These are phyloP conservation scores for Sinotaia quadrata DNA, from an alignment of 2,888 invertebrate genomes.

Conservation along the genomic window DNA sequence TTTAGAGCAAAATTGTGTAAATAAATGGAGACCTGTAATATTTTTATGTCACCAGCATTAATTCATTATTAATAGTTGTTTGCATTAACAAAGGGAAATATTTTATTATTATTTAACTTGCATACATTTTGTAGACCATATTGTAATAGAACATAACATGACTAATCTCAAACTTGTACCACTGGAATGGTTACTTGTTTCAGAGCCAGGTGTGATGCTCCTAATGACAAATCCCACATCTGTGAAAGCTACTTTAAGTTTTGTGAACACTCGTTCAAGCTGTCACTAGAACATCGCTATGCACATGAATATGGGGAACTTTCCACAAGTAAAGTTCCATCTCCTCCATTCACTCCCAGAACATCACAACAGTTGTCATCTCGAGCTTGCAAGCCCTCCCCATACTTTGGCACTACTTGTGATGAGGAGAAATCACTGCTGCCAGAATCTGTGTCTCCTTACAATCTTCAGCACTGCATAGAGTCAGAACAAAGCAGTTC, in stretches of 20 bases:
- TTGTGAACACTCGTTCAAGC: slow-evolving; percentile 56
- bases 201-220: background rate
- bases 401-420: too few relatives aligned
- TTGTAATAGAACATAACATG: too few relatives aligned
- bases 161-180: too few relatives aligned
- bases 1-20: too few relatives aligned
- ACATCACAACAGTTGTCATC: slow-evolving; percentile 46
- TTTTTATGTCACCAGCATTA: too few relatives aligned
- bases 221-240: background rate
- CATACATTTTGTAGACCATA: too few relatives aligned
- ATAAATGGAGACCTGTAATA: too few relatives aligned
- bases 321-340: slow-evolving; percentile 45
- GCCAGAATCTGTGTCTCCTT: background rate
- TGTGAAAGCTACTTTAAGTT: slow-evolving; percentile 47
- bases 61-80: too few relatives aligned
- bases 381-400: too few relatives aligned
- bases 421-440: background rate
- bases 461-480: background rate
- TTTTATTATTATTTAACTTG: too few relatives aligned
- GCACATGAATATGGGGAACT: slow-evolving; percentile 67
- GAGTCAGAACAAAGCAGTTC: background rate
- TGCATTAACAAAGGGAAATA: too few relatives aligned
- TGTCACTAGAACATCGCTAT: slow-evolving; percentile 62
- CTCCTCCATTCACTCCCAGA: slow-evolving; percentile 48
- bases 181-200: background rate